Conservation (phyloP, 2,888 invertebrate species). For the Nemotelus nigrinus region DNA sequence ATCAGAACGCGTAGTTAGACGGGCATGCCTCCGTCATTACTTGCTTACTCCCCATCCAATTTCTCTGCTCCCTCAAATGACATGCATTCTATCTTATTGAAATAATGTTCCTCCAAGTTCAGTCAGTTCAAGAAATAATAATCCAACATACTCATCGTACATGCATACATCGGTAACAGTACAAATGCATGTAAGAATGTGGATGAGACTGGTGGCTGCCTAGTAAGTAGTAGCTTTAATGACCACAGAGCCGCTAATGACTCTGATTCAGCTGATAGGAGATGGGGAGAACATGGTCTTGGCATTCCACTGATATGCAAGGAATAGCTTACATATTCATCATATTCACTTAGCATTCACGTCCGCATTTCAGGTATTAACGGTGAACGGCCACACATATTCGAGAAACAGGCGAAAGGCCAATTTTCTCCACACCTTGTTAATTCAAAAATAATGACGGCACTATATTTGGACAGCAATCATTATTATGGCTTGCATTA, state of each 20-base stretch:
- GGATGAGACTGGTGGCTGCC: neutral
- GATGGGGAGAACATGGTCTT: neutral
- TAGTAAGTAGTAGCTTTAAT: slow-evolving; percentile 36
- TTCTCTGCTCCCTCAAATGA: slow-evolving; percentile 23
- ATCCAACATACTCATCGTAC: neutral
- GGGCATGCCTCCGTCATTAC: slow-evolving; percentile 14
- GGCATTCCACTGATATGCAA: neutral
- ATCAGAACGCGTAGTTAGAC: slow-evolving; percentile 28
- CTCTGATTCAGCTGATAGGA: slow-evolving; percentile 33
- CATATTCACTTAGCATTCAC: slow-evolving; percentile 25
- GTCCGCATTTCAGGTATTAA: slow-evolving; percentile 1
- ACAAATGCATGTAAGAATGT: neutral
- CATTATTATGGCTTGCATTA: slow-evolving; percentile 48
- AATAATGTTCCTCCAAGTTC: slow-evolving; percentile 23
- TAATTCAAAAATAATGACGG: slow-evolving; percentile 68
- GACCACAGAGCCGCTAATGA: slow-evolving; percentile 42
- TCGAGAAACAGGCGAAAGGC: slow-evolving; percentile 36
- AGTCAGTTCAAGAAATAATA: slow-evolving; percentile 16
- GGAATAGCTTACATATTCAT: neutral
- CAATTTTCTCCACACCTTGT: slow-evolving; percentile 65
- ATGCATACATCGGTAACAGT: neutral
- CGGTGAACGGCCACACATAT: neutral
- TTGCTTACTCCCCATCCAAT: slow-evolving; percentile 14
- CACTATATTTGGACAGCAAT: slow-evolving; percentile 56
- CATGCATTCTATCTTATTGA: slow-evolving; percentile 39